phyloP scores from a whole-genome alignment of 2,113 vertebrate genomes.

The Geothlypis trichas region DNA sequence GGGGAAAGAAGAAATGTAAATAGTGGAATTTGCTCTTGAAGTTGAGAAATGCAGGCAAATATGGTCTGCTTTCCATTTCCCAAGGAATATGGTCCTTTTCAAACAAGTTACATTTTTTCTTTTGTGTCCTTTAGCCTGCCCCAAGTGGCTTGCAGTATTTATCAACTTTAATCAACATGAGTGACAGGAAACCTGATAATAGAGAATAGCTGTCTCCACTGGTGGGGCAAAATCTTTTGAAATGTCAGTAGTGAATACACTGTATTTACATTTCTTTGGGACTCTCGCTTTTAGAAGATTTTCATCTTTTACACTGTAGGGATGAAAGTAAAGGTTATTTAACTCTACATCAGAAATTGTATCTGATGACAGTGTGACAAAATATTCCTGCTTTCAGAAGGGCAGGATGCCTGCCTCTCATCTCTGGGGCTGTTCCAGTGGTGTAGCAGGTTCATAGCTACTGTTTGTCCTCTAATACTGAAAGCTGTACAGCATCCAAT shows the following conservation, averaged over 20 bases:
- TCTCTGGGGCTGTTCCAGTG: neutral
- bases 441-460: neutral
- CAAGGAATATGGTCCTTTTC: constrained; percentile 50
- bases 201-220: constrained; percentile 55
- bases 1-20: neutral
- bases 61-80: neutral
- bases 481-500: constrained; percentile 14
- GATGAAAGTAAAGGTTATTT: constrained; percentile 75
- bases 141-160: constrained; percentile 66
- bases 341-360: constrained; percentile 53
- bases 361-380: constrained; percentile 42
- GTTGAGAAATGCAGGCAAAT: neutral
- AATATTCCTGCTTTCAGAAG: neutral
- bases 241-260: constrained; percentile 73
- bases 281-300: constrained; percentile 67
- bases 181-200: constrained; percentile 75
- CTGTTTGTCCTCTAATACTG: neutral
- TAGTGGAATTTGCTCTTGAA: neutral
- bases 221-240: constrained; percentile 72
- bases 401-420: neutral
- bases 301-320: constrained; percentile 64
- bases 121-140: constrained; percentile 56
- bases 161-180: constrained; percentile 77
- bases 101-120: constrained; percentile 45
- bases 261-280: constrained; percentile 79